These are phyloP conservation scores for Ellobius talpinus DNA, from an alignment of 2,113 vertebrate genomes.

Conservation along the genomic window DNA sequence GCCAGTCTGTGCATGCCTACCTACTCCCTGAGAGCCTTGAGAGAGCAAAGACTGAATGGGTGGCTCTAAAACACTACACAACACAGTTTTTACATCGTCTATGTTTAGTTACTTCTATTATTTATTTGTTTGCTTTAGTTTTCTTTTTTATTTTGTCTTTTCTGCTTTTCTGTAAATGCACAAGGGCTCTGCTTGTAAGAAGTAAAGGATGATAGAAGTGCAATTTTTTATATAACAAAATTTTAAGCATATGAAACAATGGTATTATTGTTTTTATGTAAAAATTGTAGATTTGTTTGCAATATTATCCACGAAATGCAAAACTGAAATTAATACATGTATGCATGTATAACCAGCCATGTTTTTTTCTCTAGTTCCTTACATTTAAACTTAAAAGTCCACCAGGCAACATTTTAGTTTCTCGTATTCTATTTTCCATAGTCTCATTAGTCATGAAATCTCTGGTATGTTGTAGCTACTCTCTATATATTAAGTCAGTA, in stretches of 20 bases:
- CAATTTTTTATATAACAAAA: not conserved
- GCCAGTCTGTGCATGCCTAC: not conserved
- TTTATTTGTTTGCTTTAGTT: not conserved
- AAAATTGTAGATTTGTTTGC: conserved; percentile 6
- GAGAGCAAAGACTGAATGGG: not conserved
- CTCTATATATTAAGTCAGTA: conserved; percentile 25
- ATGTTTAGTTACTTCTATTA: not conserved
- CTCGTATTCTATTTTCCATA: not conserved
- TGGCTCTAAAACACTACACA: not conserved
- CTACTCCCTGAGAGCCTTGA: not conserved
- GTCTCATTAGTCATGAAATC: not conserved
- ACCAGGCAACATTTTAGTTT: not conserved
- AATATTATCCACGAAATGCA: not conserved
- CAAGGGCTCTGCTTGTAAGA: not conserved
- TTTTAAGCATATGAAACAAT: not conserved
- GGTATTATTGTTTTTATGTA: not conserved
- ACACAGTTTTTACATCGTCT: not conserved
- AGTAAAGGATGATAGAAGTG: not conserved
- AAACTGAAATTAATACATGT: not conserved
- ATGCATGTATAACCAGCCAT: not conserved
- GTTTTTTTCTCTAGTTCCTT: not conserved
- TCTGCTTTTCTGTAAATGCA: not conserved
- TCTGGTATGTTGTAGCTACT: not conserved
- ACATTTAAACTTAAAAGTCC: not conserved
- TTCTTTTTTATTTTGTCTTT: not conserved